Evolutionary conservation across 2,888 invertebrate species (phyloP), one percentile per base, ranked within the genome.

Genomic region (Prosapia bicincta): DNA sequence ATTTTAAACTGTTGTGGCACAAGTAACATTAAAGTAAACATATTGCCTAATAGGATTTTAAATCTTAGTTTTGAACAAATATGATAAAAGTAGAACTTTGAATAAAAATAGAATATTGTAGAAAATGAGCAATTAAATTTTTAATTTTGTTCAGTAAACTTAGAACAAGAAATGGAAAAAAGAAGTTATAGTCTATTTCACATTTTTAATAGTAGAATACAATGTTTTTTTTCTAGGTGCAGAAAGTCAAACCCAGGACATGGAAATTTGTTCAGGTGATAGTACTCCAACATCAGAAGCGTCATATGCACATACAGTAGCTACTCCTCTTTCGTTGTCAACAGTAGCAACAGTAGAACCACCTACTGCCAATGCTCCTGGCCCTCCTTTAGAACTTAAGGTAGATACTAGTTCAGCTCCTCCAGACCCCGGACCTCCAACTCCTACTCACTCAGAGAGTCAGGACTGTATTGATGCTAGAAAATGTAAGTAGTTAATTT

Each of bases 201-300:
- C n/a, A n/a, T n/a, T n/a, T n/a, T n/a, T n/a, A n/a, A n/a, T n/a
- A n/a, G n/a, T n/a, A n/a, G n/a, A n/a, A n/a, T n/a, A n/a, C n/a
- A n/a, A n/a, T n/a, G n/a, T n/a, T 30, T 30, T 30, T 24, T 25
- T 38, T 25, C 25, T 70, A 78, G 81, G 81, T 65, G 78, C 80
- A 75, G 88, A 88, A 81, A 85, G 86, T 68, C 86, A 87, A 82
- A 85, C 89, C 80, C 93, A 96, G 85, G 97, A 97, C 83, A 96
- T 97, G 96, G 97, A 97, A 83, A 96, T 97, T 83, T 97, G 96
- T 77, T 96, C 96, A 20, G 94, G 94, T 81, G 91, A 94, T 83
- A 95, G 95, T 83, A 95, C 95, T 78, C 95, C 95, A 54, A 91
- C 94, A 76, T 94, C 94, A 26, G 95, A 95, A 86, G 90, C 92